Conservation (phyloP, 2,888 invertebrate genomes). For the Drosophila villosipedis region DNA sequence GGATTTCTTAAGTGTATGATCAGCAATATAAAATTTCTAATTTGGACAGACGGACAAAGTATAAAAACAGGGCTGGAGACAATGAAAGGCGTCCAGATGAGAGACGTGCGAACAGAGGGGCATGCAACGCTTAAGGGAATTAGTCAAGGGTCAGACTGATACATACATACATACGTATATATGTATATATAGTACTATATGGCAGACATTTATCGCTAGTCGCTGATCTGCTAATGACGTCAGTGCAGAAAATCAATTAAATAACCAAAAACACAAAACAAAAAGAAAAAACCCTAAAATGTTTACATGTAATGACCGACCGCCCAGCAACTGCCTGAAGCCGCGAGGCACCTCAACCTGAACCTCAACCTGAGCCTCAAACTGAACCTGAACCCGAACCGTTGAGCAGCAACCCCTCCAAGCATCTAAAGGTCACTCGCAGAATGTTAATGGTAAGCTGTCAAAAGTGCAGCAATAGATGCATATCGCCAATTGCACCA, state of each 20-base stretch:
- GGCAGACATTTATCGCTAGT: conserved; percentile 44
- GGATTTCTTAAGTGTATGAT: no score
- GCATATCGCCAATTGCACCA: conserved; percentile 52
- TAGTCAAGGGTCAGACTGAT: conserved; percentile 6
- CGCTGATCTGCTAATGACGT: conserved; percentile 60
- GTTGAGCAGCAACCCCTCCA: conserved; percentile 17
- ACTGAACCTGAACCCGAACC: not conserved
- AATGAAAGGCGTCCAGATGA: not conserved
- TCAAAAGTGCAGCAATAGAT: conserved; percentile 59
- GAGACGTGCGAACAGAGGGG: conserved; percentile 1
- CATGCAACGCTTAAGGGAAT: conserved; percentile 6
- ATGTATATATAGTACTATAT: not conserved
- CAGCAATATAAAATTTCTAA: no score
- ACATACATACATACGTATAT: not conserved
- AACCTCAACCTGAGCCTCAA: not conserved
- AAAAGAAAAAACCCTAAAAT: conserved; percentile 34
- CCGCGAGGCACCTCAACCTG: conserved; percentile 6
- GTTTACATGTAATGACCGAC: conserved; percentile 57
- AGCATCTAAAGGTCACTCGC: conserved; percentile 22
- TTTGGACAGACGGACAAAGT: not conserved
- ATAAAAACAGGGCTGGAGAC: not conserved
- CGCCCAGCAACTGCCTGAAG: conserved; percentile 30
- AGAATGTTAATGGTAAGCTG: conserved; percentile 64
- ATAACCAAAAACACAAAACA: conserved; percentile 30
- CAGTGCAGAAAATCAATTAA: conserved; percentile 73